phyloP scores from a whole-genome alignment of 2,113 vertebrate species.

The Polypterus bichir region DNA sequence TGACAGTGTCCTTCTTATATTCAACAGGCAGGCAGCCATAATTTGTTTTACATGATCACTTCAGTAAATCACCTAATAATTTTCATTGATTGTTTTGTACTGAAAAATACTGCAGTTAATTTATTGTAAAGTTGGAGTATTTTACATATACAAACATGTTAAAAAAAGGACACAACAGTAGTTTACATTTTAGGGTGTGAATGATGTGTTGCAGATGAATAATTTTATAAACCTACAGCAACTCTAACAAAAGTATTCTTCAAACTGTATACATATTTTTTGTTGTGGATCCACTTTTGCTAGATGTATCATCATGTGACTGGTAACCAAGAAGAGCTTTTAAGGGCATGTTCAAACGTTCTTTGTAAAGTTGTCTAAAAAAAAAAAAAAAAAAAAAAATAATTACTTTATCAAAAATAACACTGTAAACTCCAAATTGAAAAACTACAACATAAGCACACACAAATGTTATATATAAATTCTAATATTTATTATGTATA shows the following conservation, averaged over 20 bases:
- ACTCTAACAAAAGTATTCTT: constrained; percentile 35
- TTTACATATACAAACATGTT: constrained; percentile 23
- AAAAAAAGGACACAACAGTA: constrained; percentile 53
- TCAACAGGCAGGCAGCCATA: too few species aligned
- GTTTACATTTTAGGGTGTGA: constrained; percentile 45
- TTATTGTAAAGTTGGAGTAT: constrained; percentile 11
- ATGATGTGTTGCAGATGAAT: constrained; percentile 40
- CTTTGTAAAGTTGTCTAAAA: constrained; percentile 57
- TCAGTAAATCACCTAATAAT: too few species aligned
- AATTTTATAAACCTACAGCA: constrained; percentile 56
- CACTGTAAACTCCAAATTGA: too few species aligned
- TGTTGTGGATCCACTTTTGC: constrained; percentile 68
- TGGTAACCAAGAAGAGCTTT: constrained; percentile 61
- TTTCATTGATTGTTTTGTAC: too few species aligned
- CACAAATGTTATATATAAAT: too few species aligned
- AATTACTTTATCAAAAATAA: too few species aligned
- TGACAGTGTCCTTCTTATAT: constrained; percentile 2
- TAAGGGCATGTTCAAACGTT: constrained; percentile 48
- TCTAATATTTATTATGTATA: too few species aligned
- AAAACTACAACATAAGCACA: too few species aligned
- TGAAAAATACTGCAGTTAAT: neutral
- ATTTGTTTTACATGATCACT: too few species aligned
- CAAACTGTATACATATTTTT: constrained; percentile 67
- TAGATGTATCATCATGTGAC: constrained; percentile 68
- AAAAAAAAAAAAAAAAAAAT: neutral